Evolutionary conservation across 2,797 vertebrate species (phyloP).

Genomic region (Lateolabrax maculatus): DNA sequence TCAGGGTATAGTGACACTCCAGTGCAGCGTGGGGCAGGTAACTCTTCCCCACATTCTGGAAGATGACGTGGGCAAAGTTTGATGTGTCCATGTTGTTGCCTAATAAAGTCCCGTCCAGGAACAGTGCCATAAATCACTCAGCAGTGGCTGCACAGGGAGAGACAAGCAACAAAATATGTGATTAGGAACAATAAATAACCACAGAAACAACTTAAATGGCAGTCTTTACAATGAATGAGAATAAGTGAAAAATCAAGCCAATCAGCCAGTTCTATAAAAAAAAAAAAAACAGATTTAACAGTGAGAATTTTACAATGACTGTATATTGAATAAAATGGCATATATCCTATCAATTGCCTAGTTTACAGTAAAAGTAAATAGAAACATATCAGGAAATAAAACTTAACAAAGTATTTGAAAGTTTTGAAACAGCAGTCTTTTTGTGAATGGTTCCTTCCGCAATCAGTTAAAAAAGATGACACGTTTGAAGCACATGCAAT

Average conservation of each 20-base stretch:
- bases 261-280: neutral
- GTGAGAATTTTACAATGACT: neutral
- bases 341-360: neutral
- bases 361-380: no score
- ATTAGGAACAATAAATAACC: conserved; percentile 8
- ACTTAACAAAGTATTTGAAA: neutral
- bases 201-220: neutral
- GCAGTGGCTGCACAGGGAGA: conserved; percentile 63
- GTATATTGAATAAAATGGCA: neutral
- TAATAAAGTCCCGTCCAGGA: conserved; percentile 88
- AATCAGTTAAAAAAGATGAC: neutral
- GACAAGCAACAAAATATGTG: conserved; percentile 9
- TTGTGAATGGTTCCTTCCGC: neutral
- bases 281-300: no score
- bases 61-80: conserved; percentile 99
- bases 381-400: no score
- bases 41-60: conserved; percentile 98
- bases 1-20: conserved; percentile 97
- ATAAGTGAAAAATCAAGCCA: neutral
- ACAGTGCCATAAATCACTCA: conserved; percentile 89
- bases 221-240: neutral
- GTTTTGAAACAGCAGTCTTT: neutral
- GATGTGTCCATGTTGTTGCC: conserved; percentile 91
- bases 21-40: conserved; percentile 97
- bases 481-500: neutral